Evolutionary conservation across 1,140 invertebrate species (phyloP).

Genomic region (Apolygus lucorum): DNA sequence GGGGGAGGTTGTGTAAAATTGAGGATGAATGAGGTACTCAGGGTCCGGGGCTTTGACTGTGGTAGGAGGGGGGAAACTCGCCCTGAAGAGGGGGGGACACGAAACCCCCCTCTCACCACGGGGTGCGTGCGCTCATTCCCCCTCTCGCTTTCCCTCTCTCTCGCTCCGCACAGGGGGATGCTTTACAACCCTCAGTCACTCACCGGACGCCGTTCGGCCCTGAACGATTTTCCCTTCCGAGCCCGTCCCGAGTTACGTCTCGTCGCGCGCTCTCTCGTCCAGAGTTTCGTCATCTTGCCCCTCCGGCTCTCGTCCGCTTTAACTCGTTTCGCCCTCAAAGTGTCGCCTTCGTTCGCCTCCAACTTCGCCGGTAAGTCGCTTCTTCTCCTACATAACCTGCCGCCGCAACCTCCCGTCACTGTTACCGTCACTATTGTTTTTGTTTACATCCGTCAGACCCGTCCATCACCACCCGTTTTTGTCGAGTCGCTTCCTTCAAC

Average conservation of each 20-base stretch:
- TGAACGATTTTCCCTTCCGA: background rate
- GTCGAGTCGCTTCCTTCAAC: no score
- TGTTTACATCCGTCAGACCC: no score
- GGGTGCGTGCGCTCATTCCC: slow-evolving; percentile 17
- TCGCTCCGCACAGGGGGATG: background rate
- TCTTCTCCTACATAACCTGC: background rate
- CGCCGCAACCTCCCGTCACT: background rate
- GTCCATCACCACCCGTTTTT: no score
- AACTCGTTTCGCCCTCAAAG: no score
- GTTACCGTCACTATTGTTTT: background rate
- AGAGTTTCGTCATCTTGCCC: background rate
- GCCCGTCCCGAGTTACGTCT: background rate
- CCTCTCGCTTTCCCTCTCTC: background rate
- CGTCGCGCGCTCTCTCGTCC: background rate
- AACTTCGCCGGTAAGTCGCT: background rate
- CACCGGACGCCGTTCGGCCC: slow-evolving; percentile 9
- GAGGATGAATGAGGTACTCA: slow-evolving; percentile 18
- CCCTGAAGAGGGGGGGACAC: no score
- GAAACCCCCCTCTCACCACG: no score
- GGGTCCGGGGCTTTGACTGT: background rate
- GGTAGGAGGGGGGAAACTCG: background rate
- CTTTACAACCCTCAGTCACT: slow-evolving; percentile 23
- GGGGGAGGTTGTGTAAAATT: slow-evolving; percentile 9
- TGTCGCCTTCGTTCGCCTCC: no score
- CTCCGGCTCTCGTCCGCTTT: no score